phyloP scores from a whole-genome alignment of 64 coral and sea anemone genomes.

The Montipora efflorescens region DNA sequence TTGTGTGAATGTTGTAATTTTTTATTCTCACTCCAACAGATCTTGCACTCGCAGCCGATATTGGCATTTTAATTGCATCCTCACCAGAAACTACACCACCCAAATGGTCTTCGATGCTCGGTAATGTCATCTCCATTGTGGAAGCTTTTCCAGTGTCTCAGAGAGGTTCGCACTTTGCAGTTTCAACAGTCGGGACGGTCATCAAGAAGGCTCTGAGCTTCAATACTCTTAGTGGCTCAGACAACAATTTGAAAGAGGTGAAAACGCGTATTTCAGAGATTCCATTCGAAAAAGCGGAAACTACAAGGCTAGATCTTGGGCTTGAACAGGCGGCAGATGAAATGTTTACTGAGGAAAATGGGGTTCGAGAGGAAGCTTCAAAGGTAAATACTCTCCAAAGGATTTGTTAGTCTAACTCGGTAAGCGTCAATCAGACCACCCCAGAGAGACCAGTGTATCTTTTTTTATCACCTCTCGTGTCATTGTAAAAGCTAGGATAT shows the following conservation, averaged over 20 bases:
- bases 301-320: conserved; percentile 53
- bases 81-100: conserved; percentile 69
- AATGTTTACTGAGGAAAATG: conserved; percentile 60
- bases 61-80: conserved; percentile 64
- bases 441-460: not conserved
- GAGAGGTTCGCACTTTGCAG: conserved; percentile 49
- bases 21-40: conserved; percentile 1
- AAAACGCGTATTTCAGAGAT: conserved; percentile 50
- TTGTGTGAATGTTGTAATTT: not conserved
- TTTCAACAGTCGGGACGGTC: conserved; percentile 20
- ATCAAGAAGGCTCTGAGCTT: conserved; percentile 30
- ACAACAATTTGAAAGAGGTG: conserved; percentile 34
- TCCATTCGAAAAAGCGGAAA: conserved; percentile 9
- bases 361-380: conserved; percentile 49
- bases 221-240: conserved; percentile 33
- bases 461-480: not conserved
- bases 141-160: conserved; percentile 38
- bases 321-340: conserved; percentile 38
- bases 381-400: conserved; percentile 20
- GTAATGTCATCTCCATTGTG: conserved; percentile 49
- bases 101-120: conserved; percentile 51
- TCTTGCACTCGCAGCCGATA: conserved; percentile 34
- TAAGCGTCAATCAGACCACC: no score
- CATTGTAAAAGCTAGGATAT: not conserved
- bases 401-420: no score